A percentile compares a stretch with the other conserved stretches of the same genome.
Conservation (phyloP, 2,888 invertebrate genomes). For the Chalcis sispes region DNA sequence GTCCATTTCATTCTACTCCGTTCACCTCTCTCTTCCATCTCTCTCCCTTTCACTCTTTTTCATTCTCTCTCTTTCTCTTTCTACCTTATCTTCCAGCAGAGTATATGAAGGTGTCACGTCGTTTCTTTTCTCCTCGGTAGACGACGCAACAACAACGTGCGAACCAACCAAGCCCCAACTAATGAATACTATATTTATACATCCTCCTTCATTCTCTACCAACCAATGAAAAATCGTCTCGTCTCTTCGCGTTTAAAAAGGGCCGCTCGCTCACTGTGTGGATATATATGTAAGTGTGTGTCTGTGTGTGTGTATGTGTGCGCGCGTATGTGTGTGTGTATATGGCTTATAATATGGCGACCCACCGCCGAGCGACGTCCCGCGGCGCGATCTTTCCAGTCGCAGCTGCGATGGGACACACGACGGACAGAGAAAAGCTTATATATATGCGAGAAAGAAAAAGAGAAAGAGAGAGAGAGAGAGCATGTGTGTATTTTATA, state of each 20-base stretch:
- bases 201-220: slow-evolving; percentile 57
- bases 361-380: slow-evolving; percentile 64
- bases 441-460: neutral
- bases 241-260: slow-evolving; percentile 45
- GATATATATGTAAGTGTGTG: slow-evolving; percentile 27
- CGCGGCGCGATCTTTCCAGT: slow-evolving; percentile 60
- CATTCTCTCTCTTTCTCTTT: neutral
- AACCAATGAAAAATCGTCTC: slow-evolving; percentile 75
- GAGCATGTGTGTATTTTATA: slow-evolving; percentile 39
- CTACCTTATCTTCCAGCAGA: no score
- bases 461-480: no score
- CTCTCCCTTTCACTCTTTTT: neutral
- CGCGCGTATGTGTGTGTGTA: slow-evolving; percentile 5
- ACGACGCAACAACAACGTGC: slow-evolving; percentile 72
- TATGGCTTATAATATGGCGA: slow-evolving; percentile 59
- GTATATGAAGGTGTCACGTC: slow-evolving; percentile 45
- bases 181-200: slow-evolving; percentile 70
- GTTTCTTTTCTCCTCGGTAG: slow-evolving; percentile 4
- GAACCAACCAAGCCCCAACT: slow-evolving; percentile 74
- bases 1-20: neutral
- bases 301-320: neutral
- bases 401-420: slow-evolving; percentile 41
- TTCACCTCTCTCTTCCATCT: neutral
- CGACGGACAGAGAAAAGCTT: no score
- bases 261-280: slow-evolving; percentile 56